A percentile compares a stretch with the other conserved stretches of the same genome.
Conservation (phyloP, 2,888 invertebrate species). For the Nomada fabriciana region DNA sequence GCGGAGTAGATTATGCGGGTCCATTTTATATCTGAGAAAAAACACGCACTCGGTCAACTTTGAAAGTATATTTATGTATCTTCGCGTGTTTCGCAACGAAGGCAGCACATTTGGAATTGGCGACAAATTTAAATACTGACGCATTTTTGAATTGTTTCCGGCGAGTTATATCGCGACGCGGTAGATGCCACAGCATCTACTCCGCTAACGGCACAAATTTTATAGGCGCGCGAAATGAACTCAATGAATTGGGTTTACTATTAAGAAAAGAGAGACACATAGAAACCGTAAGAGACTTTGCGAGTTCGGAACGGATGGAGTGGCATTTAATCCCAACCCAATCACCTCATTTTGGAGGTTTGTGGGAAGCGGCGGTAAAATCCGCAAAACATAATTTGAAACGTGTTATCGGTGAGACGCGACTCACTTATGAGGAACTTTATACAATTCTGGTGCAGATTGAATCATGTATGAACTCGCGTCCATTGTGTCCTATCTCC, state of each 20-base stretch:
- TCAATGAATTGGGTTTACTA: conserved; percentile 2
- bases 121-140: background rate
- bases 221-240: conserved; percentile 19
- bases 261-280: background rate
- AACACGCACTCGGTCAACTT: background rate
- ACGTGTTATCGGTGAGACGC: conserved; percentile 56
- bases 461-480: background rate
- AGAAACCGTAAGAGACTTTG: background rate
- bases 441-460: background rate
- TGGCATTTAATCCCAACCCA: conserved; percentile 25
- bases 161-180: conserved; percentile 6
- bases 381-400: conserved; percentile 72
- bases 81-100: conserved; percentile 19
- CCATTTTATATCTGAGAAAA: conserved; percentile 10
- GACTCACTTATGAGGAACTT: conserved; percentile 51
- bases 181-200: background rate
- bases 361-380: conserved; percentile 56
- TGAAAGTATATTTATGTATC: conserved; percentile 5
- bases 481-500: conserved; percentile 26
- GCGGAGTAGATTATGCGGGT: conserved; percentile 31
- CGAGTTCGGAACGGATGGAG: background rate
- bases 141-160: conserved; percentile 7
- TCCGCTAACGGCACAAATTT: conserved; percentile 31
- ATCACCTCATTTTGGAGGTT: conserved; percentile 23
- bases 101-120: conserved; percentile 9